Base-by-base conservation (phyloP, 1,140 invertebrate species). In the Teleogryllus occipitalis region DNA sequence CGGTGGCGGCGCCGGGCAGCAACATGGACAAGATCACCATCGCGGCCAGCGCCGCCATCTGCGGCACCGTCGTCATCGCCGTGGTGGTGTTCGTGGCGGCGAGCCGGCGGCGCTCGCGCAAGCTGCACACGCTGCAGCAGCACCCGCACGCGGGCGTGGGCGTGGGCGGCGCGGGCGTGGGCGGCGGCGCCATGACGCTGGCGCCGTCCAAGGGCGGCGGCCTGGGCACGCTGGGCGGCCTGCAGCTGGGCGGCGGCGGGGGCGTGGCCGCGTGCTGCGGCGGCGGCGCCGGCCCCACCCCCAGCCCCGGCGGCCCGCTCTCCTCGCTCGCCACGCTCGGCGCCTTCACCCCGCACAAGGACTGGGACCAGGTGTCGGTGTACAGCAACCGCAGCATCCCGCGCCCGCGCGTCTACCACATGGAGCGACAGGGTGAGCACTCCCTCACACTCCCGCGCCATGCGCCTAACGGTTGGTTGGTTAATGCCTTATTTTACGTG, bases 1-100 rank as follows among this genome's bases (percentile, higher is more conserved):
- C 94, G 0, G 94, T 94, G 47, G 90, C 91, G 77, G 92, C 92
- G 49, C 90, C 92, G 18, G 91, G 93, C 47, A 95, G 93, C 15
- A 95, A 96, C 86, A 95, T 97, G 93, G 96, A 97, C 85, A 96
- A 96, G 85, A 96, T 97, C 83, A 97, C 96, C 39, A 97, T 97
- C 82, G 95, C 93, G 14, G 95, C 95, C 3, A 96, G 94, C 83
- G 95, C 95, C 10, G 95, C 95, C n/a, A 96, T 97, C 83, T 97
- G 94, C 85, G 94, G 93, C n/a, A 96, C 95, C 39, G 95, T 97
- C 81, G 92, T 97, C 72, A 91, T 97, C 47, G 79, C 79, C 0
- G 92, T 94, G 12, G 91, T 97, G 78, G 91, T 97, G 78, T 96
- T 97, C 84, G 91, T 96, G 48, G 94, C 94, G 49, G 94, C 95